Evolutionary conservation across 2,113 vertebrate species (phyloP).

Genomic region (Lycaon pictus): DNA sequence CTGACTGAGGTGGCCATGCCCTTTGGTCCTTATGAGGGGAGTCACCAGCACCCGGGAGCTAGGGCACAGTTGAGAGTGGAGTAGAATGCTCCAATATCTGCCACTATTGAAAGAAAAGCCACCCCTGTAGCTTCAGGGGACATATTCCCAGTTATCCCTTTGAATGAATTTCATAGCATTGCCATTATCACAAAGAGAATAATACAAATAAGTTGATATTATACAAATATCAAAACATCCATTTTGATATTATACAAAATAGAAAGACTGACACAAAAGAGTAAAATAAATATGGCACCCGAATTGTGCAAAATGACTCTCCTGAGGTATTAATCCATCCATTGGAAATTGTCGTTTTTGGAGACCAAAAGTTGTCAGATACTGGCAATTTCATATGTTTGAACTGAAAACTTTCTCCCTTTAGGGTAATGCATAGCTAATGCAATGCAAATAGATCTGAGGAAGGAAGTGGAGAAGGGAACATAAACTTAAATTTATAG

Average conservation of each 20-base stretch:
- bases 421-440: not conserved
- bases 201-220: not conserved
- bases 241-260: conserved; percentile 26
- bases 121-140: conserved; percentile 20
- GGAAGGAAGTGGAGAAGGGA: not conserved
- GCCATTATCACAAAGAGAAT: not conserved
- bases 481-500: not conserved
- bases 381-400: conserved; percentile 9
- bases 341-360: not conserved
- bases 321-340: not conserved
- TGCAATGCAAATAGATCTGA: not conserved
- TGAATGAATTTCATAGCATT: not conserved
- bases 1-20: not conserved
- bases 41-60: not conserved
- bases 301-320: not conserved
- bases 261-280: not conserved
- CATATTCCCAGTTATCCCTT: conserved; percentile 51
- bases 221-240: not conserved
- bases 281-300: not conserved
- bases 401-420: not conserved
- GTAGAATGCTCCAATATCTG: conserved; percentile 6
- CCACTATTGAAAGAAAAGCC: conserved; percentile 66
- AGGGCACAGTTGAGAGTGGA: not conserved
- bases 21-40: not conserved
- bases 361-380: not conserved